These are phyloP conservation scores for Leptopilina myrica DNA, from an alignment of 2,888 invertebrate species.

Conservation along the genomic window DNA sequence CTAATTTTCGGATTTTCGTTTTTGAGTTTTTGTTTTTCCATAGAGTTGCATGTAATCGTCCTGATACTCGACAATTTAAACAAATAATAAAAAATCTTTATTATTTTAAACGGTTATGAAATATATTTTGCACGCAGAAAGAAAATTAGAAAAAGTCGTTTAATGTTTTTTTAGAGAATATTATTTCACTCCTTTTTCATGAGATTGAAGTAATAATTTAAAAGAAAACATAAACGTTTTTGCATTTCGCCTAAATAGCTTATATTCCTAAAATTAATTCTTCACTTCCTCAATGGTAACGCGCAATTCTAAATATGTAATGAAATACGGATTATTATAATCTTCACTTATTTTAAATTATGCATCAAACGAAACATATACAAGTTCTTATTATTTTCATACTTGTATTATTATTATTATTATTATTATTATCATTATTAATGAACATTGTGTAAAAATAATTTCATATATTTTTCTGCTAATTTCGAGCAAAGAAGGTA, in stretches of 20 bases:
- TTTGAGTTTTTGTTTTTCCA: no score
- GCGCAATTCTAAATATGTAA: constrained; percentile 13
- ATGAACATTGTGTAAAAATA: no score
- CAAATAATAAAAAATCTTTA: no score
- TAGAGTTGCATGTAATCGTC: no score
- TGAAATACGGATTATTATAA: constrained; percentile 26
- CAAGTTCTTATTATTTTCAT: not conserved
- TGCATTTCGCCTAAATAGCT: not conserved
- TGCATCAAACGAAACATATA: constrained; percentile 24
- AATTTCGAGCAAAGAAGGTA: no score
- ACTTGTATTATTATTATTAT: not conserved
- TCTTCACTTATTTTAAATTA: constrained; percentile 18
- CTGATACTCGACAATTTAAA: no score
- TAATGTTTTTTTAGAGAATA: not conserved
- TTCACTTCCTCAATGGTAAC: constrained; percentile 4
- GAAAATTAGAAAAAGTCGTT: no score
- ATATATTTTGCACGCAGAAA: no score
- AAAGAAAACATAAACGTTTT: constrained; percentile 25
- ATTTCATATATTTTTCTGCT: no score
- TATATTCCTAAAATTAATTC: constrained; percentile 1
- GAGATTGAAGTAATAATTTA: constrained; percentile 31
- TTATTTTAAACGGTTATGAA: no score
- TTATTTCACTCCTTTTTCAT: constrained; percentile 20
- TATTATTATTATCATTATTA: no score
- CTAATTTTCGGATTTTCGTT: no score